phyloP scores from a whole-genome alignment of 2,797 vertebrate species.

The Typhlichthys eigenmanni region DNA sequence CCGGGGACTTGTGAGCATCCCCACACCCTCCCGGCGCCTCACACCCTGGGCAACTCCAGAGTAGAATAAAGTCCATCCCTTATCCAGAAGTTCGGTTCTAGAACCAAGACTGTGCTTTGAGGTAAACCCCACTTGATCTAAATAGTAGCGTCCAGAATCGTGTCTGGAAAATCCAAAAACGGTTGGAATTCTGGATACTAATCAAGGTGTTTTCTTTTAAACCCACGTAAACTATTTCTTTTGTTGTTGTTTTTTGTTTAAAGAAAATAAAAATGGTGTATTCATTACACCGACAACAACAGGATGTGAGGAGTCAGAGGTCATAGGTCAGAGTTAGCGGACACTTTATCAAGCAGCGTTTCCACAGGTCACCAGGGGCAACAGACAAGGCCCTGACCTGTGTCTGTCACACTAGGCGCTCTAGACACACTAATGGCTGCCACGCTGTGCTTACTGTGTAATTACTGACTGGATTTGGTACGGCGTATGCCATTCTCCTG shows the following conservation, averaged over 20 bases:
- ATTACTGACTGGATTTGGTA: constrained; percentile 48
- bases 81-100: too few species aligned
- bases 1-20: too few species aligned
- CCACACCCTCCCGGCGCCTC: too few species aligned
- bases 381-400: constrained; percentile 32
- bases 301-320: constrained; percentile 40
- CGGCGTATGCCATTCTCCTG: constrained; percentile 17
- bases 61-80: too few species aligned
- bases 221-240: too few species aligned
- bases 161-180: too few species aligned
- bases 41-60: too few species aligned
- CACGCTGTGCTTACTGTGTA: constrained; percentile 61
- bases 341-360: constrained; percentile 15
- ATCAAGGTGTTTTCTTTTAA: too few species aligned
- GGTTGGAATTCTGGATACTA: too few species aligned
- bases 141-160: too few species aligned
- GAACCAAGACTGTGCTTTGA: too few species aligned
- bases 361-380: constrained; percentile 30
- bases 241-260: neutral
- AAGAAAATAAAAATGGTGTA: constrained; percentile 23
- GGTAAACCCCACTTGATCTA: too few species aligned
- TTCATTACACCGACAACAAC: constrained; percentile 22
- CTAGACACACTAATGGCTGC: constrained; percentile 45
- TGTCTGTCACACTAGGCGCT: constrained; percentile 16
- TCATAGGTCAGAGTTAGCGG: constrained; percentile 5